phyloP scores from a whole-genome alignment of 1,140 invertebrate species.

The Himalopsyche phryganea region DNA sequence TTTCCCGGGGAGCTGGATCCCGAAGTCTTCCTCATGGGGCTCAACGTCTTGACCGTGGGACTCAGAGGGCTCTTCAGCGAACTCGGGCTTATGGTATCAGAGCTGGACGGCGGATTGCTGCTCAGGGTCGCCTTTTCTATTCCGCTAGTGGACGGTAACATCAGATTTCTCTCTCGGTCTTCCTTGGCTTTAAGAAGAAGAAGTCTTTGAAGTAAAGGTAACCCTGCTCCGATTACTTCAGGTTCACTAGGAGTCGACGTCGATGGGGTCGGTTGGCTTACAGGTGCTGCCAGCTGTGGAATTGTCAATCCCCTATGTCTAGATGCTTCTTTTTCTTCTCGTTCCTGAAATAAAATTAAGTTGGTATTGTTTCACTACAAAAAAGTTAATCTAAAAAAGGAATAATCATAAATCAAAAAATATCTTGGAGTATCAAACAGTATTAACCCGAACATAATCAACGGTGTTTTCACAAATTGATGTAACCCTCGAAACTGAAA shows the following conservation, averaged over 20 bases:
- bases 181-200: slow-evolving; percentile 76
- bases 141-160: slow-evolving; percentile 18
- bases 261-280: slow-evolving; percentile 43
- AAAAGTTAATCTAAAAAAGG: background rate
- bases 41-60: slow-evolving; percentile 49
- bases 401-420: no score
- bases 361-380: background rate
- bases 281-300: slow-evolving; percentile 46
- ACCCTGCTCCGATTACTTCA: slow-evolving; percentile 65
- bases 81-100: slow-evolving; percentile 49
- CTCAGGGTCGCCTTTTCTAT: slow-evolving; percentile 29
- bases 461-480: no score
- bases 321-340: slow-evolving; percentile 57
- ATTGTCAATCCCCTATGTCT: slow-evolving; percentile 45
- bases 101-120: slow-evolving; percentile 49
- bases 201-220: slow-evolving; percentile 76
- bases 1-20: slow-evolving; percentile 50
- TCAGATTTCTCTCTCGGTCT: slow-evolving; percentile 57
- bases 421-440: no score
- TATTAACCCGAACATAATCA: no score
- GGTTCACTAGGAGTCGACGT: slow-evolving; percentile 47
- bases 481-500: no score
- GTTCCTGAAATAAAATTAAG: slow-evolving; percentile 43
- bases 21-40: slow-evolving; percentile 48
- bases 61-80: slow-evolving; percentile 52